Evolutionary conservation across 2,113 vertebrate species (phyloP).

Genomic region (Isurus oxyrinchus): DNA sequence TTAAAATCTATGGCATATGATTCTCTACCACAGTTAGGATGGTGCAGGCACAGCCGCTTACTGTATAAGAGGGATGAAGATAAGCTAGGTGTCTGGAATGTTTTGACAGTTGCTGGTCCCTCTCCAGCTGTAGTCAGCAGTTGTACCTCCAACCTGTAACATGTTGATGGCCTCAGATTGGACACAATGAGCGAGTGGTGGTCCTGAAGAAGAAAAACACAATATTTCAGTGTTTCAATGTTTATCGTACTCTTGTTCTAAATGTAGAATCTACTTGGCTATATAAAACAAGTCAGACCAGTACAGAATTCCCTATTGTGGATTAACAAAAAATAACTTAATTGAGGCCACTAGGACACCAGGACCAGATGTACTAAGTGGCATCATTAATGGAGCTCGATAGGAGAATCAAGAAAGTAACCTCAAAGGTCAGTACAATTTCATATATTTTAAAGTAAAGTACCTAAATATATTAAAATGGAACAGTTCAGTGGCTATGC

Average conservation of each 20-base stretch:
- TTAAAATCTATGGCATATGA: background rate
- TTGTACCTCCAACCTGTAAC: constrained; percentile 86
- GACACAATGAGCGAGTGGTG: constrained; percentile 72
- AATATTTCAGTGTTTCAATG: background rate
- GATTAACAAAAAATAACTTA: background rate
- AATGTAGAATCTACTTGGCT: background rate
- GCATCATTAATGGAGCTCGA: background rate
- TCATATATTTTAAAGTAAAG: background rate
- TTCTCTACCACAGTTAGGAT: background rate
- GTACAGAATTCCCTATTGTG: background rate
- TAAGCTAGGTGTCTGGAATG: constrained; percentile 73
- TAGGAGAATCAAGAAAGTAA: background rate
- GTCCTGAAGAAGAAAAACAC: constrained; percentile 56
- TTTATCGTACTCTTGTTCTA: background rate
- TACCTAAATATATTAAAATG: background rate
- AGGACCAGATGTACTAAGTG: background rate
- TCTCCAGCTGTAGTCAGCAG: constrained; percentile 77
- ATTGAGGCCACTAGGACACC: background rate
- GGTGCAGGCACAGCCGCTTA: constrained; percentile 53
- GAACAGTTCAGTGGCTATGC: background rate
- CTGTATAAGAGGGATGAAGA: constrained; percentile 62
- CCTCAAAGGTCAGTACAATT: background rate
- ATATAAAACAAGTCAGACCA: background rate
- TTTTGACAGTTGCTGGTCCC: constrained; percentile 77
- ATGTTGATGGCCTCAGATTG: constrained; percentile 73